Percentiles rank a stretch among this genome's conserved stretches.
phyloP scores from a whole-genome alignment of 2,113 vertebrate genomes.

The Lynx canadensis region DNA sequence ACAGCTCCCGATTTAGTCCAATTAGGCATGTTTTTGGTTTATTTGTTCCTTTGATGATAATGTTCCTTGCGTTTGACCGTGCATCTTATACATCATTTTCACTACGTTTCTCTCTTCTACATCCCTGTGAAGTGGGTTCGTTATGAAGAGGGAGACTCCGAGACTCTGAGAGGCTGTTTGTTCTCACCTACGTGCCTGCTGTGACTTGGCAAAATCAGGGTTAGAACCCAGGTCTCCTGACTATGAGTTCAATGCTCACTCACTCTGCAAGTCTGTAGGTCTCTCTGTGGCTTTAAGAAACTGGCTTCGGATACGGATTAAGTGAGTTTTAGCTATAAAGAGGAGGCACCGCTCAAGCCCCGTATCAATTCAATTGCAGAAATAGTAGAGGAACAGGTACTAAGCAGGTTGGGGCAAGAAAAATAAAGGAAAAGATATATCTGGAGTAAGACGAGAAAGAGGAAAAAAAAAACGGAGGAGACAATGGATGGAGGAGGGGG shows the following conservation, averaged over 20 bases:
- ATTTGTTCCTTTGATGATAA: background rate
- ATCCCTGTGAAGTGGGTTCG: background rate
- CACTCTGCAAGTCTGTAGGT: background rate
- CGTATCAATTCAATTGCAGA: background rate
- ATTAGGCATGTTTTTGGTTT: background rate
- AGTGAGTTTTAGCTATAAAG: background rate
- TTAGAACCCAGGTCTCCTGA: background rate
- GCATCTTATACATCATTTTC: background rate
- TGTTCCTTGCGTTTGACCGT: background rate
- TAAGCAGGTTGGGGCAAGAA: background rate
- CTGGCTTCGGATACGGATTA: background rate
- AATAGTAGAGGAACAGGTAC: background rate
- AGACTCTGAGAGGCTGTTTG: background rate
- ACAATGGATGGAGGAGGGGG: background rate
- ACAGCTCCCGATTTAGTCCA: background rate
- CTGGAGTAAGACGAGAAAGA: background rate
- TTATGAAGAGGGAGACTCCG: background rate
- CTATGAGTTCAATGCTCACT: background rate
- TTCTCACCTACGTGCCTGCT: background rate
- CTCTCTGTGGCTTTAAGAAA: background rate
- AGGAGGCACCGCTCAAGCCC: background rate
- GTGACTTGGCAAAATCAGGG: background rate
- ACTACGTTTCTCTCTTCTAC: background rate
- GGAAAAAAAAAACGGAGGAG: background rate
- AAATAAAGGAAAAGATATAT: background rate